A percentile compares a stretch with the other conserved stretches of the same genome.
These are phyloP conservation scores for Plebejus anna DNA, from an alignment of 2,888 invertebrate species.

Conservation along the genomic window DNA sequence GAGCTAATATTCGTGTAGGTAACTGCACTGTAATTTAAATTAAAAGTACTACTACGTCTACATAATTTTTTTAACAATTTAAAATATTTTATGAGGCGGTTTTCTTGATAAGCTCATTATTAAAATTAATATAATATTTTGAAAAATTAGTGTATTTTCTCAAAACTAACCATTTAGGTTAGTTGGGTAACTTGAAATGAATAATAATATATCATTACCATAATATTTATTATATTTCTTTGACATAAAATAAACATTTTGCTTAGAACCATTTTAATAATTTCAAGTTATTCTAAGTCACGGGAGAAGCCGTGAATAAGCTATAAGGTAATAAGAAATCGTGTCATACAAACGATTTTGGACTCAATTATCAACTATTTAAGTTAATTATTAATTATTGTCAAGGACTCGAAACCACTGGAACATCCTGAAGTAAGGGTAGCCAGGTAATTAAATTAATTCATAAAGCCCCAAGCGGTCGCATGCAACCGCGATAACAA, in stretches of 20 bases:
- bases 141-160: no score
- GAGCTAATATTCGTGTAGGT: no score
- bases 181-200: no score
- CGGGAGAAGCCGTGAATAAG: neutral
- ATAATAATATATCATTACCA: no score
- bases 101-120: conserved; percentile 1
- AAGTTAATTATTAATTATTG: conserved; percentile 26
- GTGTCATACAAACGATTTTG: conserved; percentile 26
- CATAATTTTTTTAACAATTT: neutral
- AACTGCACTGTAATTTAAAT: neutral
- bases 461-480: no score
- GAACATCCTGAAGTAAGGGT: neutral
- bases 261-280: neutral
- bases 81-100: neutral
- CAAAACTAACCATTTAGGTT: no score
- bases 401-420: neutral
- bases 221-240: neutral
- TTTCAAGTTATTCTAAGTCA: neutral
- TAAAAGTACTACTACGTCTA: neutral
- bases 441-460: neutral
- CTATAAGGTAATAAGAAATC: conserved; percentile 7
- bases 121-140: neutral
- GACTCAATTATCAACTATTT: conserved; percentile 23
- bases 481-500: no score
- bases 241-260: neutral